Evolutionary conservation across 2,113 vertebrate species (phyloP), one percentile per base, ranked within the genome.

Genomic region (Hydropotes inermis): DNA sequence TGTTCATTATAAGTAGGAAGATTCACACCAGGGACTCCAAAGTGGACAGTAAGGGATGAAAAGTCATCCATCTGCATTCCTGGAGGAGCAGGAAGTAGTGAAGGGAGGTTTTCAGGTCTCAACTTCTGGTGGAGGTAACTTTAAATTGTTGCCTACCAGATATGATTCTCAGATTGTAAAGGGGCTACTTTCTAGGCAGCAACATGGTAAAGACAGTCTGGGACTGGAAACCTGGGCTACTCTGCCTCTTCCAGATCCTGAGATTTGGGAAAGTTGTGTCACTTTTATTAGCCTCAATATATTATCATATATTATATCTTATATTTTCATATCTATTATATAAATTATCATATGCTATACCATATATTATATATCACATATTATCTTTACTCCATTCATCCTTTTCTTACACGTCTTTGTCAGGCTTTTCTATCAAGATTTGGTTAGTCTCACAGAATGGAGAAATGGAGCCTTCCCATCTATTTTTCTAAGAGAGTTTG

Each of bases 1-100:
- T 95, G 83, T 76, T 96, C 52, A 28, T 45, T 57, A n/a, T 89
- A 87, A 91, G 82, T 64, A 95, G 95, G 84, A 85, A 93, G 86
- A 93, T 28, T 91, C 91, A 86, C 39, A 86, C 11, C 5, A 82
- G 67, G 39, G 47, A 25, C 60, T 93, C 78, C 15, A 43, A 47
- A 76, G 11, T 1, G 12, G 19, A 28, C 15, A 16, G 17, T 5
- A 11, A 81, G 70, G 39, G 55, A 33, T 87, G 25, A 50, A 93
- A 23, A 30, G 36, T 23, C 52, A 64, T 47, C 7, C 45, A 39
- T 47, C 25, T 3, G 19, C n/a, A 25, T 79, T 84, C 58, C 15
- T 61, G 47, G 45, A 23, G 25, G 28, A 55, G 50, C 30, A 55
- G 87, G 8, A 76, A 39, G 33, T 6, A 4, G 8, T 7, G 33